These are phyloP conservation scores for Phragmatobia fuliginosa DNA, from an alignment of 2,888 invertebrate genomes.

Conservation along the genomic window DNA sequence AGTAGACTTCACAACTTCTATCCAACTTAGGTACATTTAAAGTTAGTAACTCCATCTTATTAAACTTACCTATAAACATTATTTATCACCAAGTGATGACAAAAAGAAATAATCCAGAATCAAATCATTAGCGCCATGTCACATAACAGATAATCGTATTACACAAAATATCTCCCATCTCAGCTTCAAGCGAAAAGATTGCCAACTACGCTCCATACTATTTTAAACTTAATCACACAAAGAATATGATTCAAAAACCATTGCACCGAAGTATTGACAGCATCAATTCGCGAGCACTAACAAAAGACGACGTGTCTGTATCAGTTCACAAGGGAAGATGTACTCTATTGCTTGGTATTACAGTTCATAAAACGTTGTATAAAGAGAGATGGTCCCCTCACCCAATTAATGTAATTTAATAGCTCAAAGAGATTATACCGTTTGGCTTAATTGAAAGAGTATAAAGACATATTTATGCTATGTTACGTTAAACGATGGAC, in stretches of 20 bases:
- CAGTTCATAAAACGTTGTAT: constrained; percentile 43
- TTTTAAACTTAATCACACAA: constrained; percentile 47
- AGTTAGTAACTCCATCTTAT: not conserved
- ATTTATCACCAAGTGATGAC: constrained; percentile 23
- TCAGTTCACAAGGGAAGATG: constrained; percentile 50
- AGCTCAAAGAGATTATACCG: constrained; percentile 83
- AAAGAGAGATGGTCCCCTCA: constrained; percentile 63
- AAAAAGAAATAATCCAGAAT: constrained; percentile 67
- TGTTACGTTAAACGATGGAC: constrained; percentile 13
- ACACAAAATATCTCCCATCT: constrained; percentile 77
- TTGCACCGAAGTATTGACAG: constrained; percentile 50
- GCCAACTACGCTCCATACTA: constrained; percentile 31
- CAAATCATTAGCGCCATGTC: constrained; percentile 81
- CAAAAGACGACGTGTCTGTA: constrained; percentile 64
- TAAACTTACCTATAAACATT: constrained; percentile 4
- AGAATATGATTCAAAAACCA: constrained; percentile 54
- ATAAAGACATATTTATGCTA: constrained; percentile 53
- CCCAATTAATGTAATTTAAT: constrained; percentile 86
- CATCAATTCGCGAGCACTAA: constrained; percentile 78
- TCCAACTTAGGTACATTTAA: not conserved
- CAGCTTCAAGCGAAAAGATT: constrained; percentile 66
- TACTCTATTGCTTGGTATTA: constrained; percentile 54
- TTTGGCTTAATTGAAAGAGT: constrained; percentile 82
- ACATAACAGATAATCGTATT: constrained; percentile 84
- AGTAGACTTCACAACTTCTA: not conserved